Evolutionary conservation across 2,797 vertebrate species (phyloP), one percentile per base, ranked within the genome.

Genomic region (Rhabdomys pumilio): DNA sequence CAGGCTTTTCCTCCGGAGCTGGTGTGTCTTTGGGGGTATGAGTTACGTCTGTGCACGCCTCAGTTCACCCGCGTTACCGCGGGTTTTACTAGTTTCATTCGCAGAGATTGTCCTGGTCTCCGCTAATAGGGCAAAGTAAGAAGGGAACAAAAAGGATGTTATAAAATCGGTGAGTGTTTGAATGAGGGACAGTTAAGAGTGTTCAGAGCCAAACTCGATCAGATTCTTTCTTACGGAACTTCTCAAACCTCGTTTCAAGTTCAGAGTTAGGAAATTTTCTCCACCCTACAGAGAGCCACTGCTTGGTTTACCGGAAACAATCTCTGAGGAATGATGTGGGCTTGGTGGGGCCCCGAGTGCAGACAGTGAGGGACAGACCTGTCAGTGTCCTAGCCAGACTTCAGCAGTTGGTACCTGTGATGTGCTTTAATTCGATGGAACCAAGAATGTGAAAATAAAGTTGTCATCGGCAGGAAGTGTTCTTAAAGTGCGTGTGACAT

Each of bases 71-170:
- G 24, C 47, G 41, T 59, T 87, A 57, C 12, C 44, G n/a, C 47
- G 84, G 26, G 22, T 91, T 97, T 96, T 96, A 93, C 95, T 95
- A 88, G 94, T 22, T 84, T 34, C 44, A 1, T 89, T 97, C 59
- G 47, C 53, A 80, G 89, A 93, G 50, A 69, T 22, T 61, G 31
- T 85, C 85, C 73, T 90, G 89, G 65, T 77, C 80, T 92, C 67
- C 24, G n/a, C 12, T 57, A 90, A 77, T 47, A 63, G 11, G 72
- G 91, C 89, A 81, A 89, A 31, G n/a, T 3, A 50, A 94, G 53
- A 95, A 77, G 63, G 41, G 47, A 92, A 72, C 26, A 34, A 83
- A 93, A 90, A 89, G 81, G 88, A 90, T 47, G 41, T 76, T 91
- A 90, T 92, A 94, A 97, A 94, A 96, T 44, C 41, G 72, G 55